Conservation (phyloP, 1,140 invertebrate genomes). For the Brachionus rubens region DNA sequence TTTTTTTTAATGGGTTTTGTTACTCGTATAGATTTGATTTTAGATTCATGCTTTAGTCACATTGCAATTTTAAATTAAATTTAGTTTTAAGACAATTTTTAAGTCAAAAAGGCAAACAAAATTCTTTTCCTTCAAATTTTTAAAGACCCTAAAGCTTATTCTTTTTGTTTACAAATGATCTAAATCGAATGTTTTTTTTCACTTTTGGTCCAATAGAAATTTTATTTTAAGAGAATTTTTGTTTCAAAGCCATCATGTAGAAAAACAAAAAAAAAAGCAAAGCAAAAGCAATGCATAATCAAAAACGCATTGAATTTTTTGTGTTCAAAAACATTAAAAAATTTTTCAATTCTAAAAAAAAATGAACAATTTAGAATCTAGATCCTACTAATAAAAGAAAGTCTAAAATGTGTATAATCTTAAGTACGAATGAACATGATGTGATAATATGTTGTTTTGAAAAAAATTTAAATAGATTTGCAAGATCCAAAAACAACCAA, state of each 20-base stretch:
- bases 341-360: no score
- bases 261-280: not conserved
- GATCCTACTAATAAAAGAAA: no score
- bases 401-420: no score
- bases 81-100: not conserved
- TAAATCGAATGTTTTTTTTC: not conserved
- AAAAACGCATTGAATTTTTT: no score
- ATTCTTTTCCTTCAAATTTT: not conserved
- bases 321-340: no score
- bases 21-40: not conserved
- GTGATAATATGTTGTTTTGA: no score
- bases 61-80: conserved; percentile 15
- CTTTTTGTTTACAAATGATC: no score
- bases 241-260: not conserved
- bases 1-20: not conserved
- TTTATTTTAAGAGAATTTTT: not conserved
- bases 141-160: conserved; percentile 8
- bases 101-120: no score
- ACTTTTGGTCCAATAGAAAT: not conserved
- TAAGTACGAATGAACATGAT: conserved; percentile 28
- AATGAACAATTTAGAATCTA: no score
- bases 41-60: not conserved
- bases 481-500: not conserved
- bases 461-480: no score
- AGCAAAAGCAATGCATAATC: conserved; percentile 1